These are phyloP conservation scores for Ostrea denselamellosa DNA, from an alignment of 1,140 invertebrate species.

Conservation along the genomic window DNA sequence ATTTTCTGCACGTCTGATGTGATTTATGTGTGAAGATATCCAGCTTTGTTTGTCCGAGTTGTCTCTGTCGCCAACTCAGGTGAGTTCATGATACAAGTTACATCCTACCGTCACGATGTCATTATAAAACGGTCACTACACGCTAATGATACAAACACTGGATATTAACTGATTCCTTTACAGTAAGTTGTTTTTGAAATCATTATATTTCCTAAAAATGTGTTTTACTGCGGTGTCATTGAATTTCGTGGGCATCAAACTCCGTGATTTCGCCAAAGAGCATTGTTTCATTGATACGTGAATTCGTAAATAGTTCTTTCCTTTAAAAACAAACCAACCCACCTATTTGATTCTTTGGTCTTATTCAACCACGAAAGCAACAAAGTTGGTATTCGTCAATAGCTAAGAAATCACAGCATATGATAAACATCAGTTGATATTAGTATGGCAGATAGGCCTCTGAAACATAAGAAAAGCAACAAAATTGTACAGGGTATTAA, in stretches of 20 bases:
- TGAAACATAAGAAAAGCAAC: no score
- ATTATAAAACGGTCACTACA: not conserved
- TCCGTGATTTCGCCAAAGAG: not conserved
- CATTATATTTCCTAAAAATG: not conserved
- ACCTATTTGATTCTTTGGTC: no score
- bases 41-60: not conserved
- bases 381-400: no score
- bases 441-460: no score
- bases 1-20: conserved; percentile 3
- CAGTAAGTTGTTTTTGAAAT: conserved; percentile 8
- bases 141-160: not conserved
- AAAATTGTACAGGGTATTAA: no score
- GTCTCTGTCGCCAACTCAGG: not conserved
- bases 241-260: no score
- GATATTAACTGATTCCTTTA: not conserved
- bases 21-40: conserved; percentile 5
- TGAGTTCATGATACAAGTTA: not conserved
- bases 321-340: no score
- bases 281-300: not conserved
- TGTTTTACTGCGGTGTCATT: not conserved
- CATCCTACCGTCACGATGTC: not conserved
- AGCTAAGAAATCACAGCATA: no score
- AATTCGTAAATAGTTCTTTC: not conserved
- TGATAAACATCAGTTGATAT: no score
- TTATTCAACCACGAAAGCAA: no score